These are phyloP conservation scores for Acleris sparsana DNA, from an alignment of 2,888 invertebrate genomes.

Conservation along the genomic window DNA sequence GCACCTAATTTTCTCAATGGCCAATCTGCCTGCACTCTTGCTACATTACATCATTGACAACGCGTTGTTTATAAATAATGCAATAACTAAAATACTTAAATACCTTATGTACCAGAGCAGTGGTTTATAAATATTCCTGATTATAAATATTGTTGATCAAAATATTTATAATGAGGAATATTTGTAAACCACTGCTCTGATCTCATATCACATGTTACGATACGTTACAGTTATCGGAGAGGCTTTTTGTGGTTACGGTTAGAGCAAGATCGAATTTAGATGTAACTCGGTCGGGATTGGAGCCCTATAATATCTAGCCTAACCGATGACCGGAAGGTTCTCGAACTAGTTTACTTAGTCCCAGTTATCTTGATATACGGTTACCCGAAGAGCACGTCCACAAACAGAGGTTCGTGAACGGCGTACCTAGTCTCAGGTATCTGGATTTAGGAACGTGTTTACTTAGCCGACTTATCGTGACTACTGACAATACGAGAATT, in stretches of 20 bases:
- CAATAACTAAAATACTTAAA: conserved; percentile 38
- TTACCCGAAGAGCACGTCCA: conserved; percentile 9
- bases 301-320: conserved; percentile 7
- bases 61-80: conserved; percentile 58
- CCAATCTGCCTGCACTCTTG: conserved; percentile 37
- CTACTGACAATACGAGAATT: too few relatives aligned
- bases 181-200: conserved; percentile 9
- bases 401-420: conserved; percentile 14
- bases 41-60: conserved; percentile 40
- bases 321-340: conserved; percentile 17
- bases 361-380: conserved; percentile 3
- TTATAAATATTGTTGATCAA: too few relatives aligned
- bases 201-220: not conserved
- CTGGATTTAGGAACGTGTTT: conserved; percentile 1
- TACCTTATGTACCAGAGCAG: too few relatives aligned
- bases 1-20: conserved; percentile 42
- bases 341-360: conserved; percentile 28
- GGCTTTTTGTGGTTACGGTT: conserved; percentile 5
- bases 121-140: too few relatives aligned
- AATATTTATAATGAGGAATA: not conserved
- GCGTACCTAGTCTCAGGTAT: conserved; percentile 6
- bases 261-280: conserved; percentile 14
- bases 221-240: conserved; percentile 4
- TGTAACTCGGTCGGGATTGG: conserved; percentile 4
- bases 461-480: not conserved